Base-by-base conservation (phyloP, 2,113 vertebrate species). In the Grammomys surdaster region DNA sequence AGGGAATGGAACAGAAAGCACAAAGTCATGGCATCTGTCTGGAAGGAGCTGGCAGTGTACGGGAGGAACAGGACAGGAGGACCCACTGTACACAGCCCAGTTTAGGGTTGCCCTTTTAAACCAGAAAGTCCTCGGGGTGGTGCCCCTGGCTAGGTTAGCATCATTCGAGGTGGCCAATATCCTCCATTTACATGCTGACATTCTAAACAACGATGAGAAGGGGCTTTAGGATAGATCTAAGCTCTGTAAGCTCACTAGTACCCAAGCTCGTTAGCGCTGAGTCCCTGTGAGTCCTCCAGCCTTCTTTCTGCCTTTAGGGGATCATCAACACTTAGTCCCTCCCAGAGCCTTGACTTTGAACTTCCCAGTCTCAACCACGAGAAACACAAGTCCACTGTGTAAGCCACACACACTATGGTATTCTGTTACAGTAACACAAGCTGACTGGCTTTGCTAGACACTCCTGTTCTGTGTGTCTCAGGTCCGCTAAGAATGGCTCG, bases 331-430 rank as follows among this genome's bases (percentile, higher is more conserved):
- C 36, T 1, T 2, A 40, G 33, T 67, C 9, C 36, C 43, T 69
- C 19, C 31, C 7, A 11, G 36, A 3, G 10, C 31, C 56, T 82
- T 67, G 67, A 51, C 31, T 60, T 69, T 67, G 67, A 31, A 56
- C 14, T 88, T 81, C 9, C 24, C 22, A 33, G 24, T 16, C 24
- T 48, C 20, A 26, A 16, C 14, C 26, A 7, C 14, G 33, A 94
- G 46, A 88, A 81, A 36, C 24, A 46, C 19, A 36, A 20, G 67
- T 31, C 26, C 33, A 7, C 28, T 26, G n/a, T 43, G 54, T 48
- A 24, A 48, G 4, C 6, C 40, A 14, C 40, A 19, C 14, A 0
- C 9, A 14, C 54, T 12, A 31, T 1, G 31, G 36, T 5, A 0
- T 80, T 33, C 69, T 93, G 54, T 80, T 67, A 24, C 4, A n/a